Conservation (phyloP, 2,113 vertebrate species). For the Xenotilapia caudafasciata region DNA sequence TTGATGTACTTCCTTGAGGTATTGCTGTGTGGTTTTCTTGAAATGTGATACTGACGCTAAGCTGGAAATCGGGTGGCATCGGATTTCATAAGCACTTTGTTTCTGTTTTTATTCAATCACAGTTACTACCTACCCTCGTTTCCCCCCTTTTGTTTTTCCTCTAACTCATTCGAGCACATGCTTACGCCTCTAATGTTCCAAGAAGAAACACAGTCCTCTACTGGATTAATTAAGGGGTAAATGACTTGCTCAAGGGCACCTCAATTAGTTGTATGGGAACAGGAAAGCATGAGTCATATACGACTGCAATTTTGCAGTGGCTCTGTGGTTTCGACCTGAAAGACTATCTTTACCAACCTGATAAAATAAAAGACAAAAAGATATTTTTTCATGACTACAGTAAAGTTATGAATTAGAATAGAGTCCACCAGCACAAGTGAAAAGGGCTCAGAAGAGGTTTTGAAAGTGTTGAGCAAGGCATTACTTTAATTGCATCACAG, state of each 20-base stretch:
- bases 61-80: slow-evolving; percentile 8
- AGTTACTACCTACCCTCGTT: background rate
- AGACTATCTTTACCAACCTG: background rate
- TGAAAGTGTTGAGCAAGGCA: slow-evolving; percentile 1
- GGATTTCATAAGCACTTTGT: background rate
- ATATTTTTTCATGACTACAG: background rate
- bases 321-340: background rate
- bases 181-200: background rate
- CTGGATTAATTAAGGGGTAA: background rate
- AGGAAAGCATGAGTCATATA: slow-evolving; percentile 21
- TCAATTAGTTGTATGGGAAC: background rate
- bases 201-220: background rate
- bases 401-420: background rate
- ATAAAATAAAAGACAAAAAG: background rate
- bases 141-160: background rate
- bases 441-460: background rate
- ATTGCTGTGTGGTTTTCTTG: background rate
- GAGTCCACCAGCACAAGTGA: background rate
- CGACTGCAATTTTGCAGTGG: background rate
- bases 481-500: slow-evolving; percentile 14
- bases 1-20: slow-evolving; percentile 13
- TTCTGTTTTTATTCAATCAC: background rate
- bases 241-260: slow-evolving; percentile 31
- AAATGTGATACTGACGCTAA: background rate
- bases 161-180: background rate